Percentiles rank a stretch among this genome's conserved stretches.
phyloP scores from a whole-genome alignment of 2,797 vertebrate species.

The Falco rusticolus region DNA sequence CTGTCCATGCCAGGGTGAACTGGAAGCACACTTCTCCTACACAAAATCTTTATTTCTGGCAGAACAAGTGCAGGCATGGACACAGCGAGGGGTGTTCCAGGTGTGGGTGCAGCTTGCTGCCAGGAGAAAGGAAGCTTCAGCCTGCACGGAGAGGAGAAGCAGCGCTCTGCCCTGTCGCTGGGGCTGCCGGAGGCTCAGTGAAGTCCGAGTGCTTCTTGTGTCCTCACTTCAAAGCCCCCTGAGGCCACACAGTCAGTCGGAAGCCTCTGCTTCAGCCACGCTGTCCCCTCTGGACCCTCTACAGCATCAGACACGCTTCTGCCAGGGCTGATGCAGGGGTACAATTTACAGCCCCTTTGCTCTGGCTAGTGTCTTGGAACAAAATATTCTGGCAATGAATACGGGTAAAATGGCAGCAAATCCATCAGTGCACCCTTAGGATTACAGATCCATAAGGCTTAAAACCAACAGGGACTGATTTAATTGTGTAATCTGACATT shows the following conservation, averaged over 20 bases:
- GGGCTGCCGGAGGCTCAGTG: background rate
- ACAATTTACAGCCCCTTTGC: background rate
- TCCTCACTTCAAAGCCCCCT: background rate
- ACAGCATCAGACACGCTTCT: background rate
- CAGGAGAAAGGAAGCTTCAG: background rate
- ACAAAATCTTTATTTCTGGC: background rate
- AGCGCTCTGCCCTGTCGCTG: background rate
- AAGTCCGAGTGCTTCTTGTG: background rate
- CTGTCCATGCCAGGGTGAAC: background rate
- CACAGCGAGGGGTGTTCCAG: background rate
- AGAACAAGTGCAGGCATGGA: background rate
- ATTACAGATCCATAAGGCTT: background rate
- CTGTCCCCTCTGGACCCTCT: background rate
- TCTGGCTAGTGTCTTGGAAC: background rate
- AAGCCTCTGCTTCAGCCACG: background rate
- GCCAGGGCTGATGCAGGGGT: background rate
- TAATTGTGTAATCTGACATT: conserved; percentile 17
- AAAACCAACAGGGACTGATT: conserved; percentile 14
- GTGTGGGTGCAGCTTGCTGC: background rate
- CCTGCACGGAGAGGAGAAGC: background rate
- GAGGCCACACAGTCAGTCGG: background rate
- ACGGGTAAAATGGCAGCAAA: background rate
- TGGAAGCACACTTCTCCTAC: background rate
- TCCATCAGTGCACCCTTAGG: background rate
- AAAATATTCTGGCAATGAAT: background rate